phyloP scores from a whole-genome alignment of 2,113 vertebrate genomes.

The Psilopogon haemacephalus region DNA sequence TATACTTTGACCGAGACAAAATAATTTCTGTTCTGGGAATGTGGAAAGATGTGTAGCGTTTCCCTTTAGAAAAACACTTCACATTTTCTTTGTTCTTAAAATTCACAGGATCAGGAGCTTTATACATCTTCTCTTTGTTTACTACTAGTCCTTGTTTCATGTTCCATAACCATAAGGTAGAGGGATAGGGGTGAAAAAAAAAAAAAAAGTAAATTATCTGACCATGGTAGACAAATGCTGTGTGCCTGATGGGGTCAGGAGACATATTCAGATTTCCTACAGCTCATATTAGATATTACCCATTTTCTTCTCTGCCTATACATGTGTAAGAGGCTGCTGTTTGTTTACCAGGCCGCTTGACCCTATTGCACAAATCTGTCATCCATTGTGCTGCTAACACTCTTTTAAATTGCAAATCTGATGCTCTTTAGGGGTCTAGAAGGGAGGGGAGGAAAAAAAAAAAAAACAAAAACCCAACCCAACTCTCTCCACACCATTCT shows the following conservation, averaged over 20 bases:
- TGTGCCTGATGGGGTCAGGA: conserved; percentile 28
- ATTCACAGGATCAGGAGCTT: conserved; percentile 57
- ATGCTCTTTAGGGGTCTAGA: conserved; percentile 77
- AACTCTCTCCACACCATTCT: conserved; percentile 71
- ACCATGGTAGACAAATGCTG: conserved; percentile 59
- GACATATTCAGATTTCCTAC: conserved; percentile 74
- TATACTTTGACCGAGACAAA: conserved; percentile 41
- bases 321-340: conserved; percentile 73
- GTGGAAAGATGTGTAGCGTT: conserved; percentile 35
- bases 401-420: conserved; percentile 83
- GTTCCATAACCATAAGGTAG: conserved; percentile 59
- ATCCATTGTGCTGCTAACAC: conserved; percentile 77
- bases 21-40: conserved; percentile 59
- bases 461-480: not conserved
- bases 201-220: not conserved
- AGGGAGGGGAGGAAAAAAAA: conserved; percentile 62
- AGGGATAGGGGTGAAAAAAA: conserved; percentile 6
- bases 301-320: conserved; percentile 66
- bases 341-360: conserved; percentile 79
- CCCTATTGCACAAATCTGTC: conserved; percentile 81
- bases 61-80: conserved; percentile 52
- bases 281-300: conserved; percentile 71
- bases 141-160: conserved; percentile 39
- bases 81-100: conserved; percentile 67
- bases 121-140: conserved; percentile 63